Conservation (phyloP, 1,140 invertebrate species). For the Dinothrombium tinctorium region DNA sequence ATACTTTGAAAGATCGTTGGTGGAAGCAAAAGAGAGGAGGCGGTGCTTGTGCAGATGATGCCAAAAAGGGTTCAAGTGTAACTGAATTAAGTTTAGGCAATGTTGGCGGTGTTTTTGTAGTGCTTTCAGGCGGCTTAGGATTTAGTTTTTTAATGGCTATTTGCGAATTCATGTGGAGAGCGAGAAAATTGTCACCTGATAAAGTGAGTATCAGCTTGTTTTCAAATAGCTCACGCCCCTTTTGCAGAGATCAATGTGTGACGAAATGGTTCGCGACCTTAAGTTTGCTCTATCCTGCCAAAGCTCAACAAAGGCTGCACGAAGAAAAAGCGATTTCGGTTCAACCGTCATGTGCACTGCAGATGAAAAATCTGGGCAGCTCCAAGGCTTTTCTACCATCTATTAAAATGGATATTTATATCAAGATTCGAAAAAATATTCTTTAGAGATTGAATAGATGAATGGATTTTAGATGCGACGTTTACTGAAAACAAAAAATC, state of each 20-base stretch:
- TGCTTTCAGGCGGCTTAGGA: constrained; percentile 24
- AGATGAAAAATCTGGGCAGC: too few relatives aligned
- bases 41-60: constrained; percentile 13
- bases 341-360: not conserved
- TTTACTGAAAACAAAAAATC: too few relatives aligned
- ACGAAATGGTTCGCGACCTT: constrained; percentile 17
- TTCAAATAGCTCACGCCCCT: not conserved
- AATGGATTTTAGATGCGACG: too few relatives aligned
- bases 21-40: constrained; percentile 19
- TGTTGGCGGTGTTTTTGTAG: constrained; percentile 29
- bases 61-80: constrained; percentile 12
- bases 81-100: constrained; percentile 17
- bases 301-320: constrained; percentile 16
- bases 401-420: too few relatives aligned
- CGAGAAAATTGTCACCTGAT: constrained; percentile 7
- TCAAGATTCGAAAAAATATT: too few relatives aligned
- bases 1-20: constrained; percentile 22
- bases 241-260: constrained; percentile 16
- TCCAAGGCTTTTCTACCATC: too few relatives aligned
- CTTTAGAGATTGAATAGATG: too few relatives aligned
- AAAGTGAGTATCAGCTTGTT: not conserved
- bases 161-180: constrained; percentile 15
- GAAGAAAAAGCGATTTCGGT: not conserved
- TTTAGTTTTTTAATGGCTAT: constrained; percentile 17
- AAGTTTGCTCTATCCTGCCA: constrained; percentile 18